These are phyloP conservation scores for Phenganax subtilis DNA, from an alignment of 92 coral and sea anemone species.

Conservation along the genomic window DNA sequence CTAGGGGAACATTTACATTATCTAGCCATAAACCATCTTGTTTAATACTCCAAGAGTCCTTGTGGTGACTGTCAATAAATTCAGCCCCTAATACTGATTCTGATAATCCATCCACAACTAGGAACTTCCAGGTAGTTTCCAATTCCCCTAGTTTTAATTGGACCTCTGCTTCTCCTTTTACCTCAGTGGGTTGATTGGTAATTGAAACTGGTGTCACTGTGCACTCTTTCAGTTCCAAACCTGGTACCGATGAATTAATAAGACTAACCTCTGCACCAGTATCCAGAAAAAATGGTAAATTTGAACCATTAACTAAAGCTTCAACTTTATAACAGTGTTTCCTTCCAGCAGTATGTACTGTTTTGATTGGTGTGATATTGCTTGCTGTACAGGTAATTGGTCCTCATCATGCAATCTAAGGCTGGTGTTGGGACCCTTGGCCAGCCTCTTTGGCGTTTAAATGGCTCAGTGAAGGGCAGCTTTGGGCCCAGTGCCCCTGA, in stretches of 20 bases:
- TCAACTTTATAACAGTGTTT: constrained; percentile 1
- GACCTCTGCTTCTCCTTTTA: constrained; percentile 47
- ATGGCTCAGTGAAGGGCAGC: constrained; percentile 33
- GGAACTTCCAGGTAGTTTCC: constrained; percentile 42
- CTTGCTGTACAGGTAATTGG: too few relatives aligned
- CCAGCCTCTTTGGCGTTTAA: constrained; percentile 50
- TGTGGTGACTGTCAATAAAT: constrained; percentile 49
- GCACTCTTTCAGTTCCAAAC: constrained; percentile 17
- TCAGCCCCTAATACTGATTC: constrained; percentile 53
- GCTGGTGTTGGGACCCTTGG: constrained; percentile 47
- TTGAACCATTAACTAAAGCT: constrained; percentile 34
- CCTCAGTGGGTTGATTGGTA: constrained; percentile 38
- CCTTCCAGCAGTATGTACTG: constrained; percentile 22
- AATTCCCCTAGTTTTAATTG: constrained; percentile 27
- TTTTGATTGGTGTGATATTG: too few relatives aligned
- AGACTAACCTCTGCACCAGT: constrained; percentile 51
- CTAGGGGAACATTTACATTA: too few relatives aligned
- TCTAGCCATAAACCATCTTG: too few relatives aligned
- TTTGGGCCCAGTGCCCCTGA: constrained; percentile 39
- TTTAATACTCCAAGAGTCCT: constrained; percentile 39
- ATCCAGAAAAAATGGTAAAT: constrained; percentile 32
- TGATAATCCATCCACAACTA: constrained; percentile 38
- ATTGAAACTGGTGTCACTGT: constrained; percentile 26
- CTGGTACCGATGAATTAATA: constrained; percentile 37
- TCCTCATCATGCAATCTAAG: constrained; percentile 29